Conservation (phyloP, 2,113 vertebrate genomes). For the Oceanites oceanicus region DNA sequence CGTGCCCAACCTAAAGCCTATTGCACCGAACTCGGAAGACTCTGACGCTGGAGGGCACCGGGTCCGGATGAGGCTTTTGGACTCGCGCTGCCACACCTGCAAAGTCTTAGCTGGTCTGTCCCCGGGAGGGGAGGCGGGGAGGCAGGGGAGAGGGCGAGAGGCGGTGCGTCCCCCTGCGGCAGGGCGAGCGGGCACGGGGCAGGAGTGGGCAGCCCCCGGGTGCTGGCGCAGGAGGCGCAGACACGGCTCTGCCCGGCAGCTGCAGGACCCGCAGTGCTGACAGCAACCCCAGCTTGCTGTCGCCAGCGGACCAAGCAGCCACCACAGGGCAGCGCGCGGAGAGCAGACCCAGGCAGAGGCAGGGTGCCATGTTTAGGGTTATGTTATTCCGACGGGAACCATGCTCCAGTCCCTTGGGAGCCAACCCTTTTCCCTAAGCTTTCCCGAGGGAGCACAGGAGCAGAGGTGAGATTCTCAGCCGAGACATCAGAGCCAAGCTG, state of each 20-base stretch:
- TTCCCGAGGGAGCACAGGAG: neutral
- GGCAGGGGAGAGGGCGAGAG: neutral
- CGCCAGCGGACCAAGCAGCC: neutral
- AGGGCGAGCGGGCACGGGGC: neutral
- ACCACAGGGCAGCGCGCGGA: fast-evolving
- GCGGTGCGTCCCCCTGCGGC: neutral
- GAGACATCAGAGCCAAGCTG: neutral
- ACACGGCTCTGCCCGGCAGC: neutral
- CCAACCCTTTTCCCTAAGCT: neutral
- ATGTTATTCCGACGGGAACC: neutral
- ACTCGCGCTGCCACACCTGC: fast-evolving
- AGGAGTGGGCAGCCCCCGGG: neutral
- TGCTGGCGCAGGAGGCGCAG: neutral
- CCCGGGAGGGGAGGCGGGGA: neutral
- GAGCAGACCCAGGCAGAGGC: neutral
- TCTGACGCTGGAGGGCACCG: neutral
- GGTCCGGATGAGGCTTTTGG: neutral
- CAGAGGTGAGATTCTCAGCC: neutral
- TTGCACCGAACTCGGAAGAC: neutral
- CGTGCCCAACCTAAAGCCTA: neutral
- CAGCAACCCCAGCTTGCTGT: neutral
- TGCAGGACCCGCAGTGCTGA: neutral
- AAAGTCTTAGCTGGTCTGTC: neutral
- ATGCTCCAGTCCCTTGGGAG: neutral
- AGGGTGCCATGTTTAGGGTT: neutral